phyloP scores from a whole-genome alignment of 2,888 invertebrate species.

The Nasonia oneida region DNA sequence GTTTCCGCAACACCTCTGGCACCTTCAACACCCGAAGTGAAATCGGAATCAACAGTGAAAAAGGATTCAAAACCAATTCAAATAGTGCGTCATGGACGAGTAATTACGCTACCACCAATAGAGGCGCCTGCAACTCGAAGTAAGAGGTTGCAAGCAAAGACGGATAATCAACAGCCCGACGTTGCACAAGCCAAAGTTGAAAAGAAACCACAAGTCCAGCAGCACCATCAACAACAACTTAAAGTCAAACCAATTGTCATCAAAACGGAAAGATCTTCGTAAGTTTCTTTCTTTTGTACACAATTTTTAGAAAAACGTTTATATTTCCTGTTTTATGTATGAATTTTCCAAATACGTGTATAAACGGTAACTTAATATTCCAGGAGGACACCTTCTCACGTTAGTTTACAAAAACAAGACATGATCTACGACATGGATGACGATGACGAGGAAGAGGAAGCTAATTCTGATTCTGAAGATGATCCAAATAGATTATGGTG shows the following conservation, averaged over 20 bases:
- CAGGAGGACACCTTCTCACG: constrained; percentile 59
- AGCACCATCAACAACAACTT: constrained; percentile 26
- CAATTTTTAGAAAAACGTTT: neutral
- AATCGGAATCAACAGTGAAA: constrained; percentile 31
- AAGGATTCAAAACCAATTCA: constrained; percentile 82
- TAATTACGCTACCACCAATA: constrained; percentile 89
- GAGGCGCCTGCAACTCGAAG: constrained; percentile 91
- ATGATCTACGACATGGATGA: constrained; percentile 72
- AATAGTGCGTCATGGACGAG: constrained; percentile 87
- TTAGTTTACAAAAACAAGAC: constrained; percentile 60
- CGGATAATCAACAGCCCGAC: constrained; percentile 55
- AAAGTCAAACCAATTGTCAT: constrained; percentile 56
- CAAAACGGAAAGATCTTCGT: constrained; percentile 60
- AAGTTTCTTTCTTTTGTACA: constrained; percentile 19
- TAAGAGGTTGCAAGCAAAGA: constrained; percentile 81
- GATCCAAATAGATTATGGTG: constrained; percentile 97
- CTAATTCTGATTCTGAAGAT: constrained; percentile 91
- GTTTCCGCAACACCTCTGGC: neutral
- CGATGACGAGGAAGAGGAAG: constrained; percentile 81
- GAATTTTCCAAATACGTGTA: neutral
- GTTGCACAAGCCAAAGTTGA: constrained; percentile 29
- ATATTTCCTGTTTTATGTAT: neutral
- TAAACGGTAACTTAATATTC: constrained; percentile 36
- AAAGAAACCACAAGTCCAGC: constrained; percentile 28
- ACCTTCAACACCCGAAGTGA: constrained; percentile 12